Evolutionary conservation across 2,888 invertebrate genomes (phyloP), one percentile per base, ranked within the genome.

Genomic region (Chrysotoxum bicinctum): DNA sequence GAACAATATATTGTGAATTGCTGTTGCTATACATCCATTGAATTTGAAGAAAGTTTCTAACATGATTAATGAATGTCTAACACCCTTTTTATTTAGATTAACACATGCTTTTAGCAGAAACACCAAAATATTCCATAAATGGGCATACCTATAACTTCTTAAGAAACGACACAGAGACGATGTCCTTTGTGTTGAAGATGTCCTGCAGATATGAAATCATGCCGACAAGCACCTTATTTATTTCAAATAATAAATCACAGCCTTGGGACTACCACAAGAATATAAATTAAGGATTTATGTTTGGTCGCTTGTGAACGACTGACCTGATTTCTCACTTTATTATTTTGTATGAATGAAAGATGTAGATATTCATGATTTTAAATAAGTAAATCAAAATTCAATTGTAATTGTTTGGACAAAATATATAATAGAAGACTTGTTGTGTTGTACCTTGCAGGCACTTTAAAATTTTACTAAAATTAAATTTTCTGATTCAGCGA

Each of bases 21-120:
- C 16, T 74, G 58, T 69, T 60, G 19, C 48, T 35, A 12, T 19
- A 40, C 14, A 74, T 37, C 3, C 16, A 9, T 35, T 23, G 14
- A 64, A 35, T 16, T 35, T 40, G 6, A 64, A 35, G 10, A 64
- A 30, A 73, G 40, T 64, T 73, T 40, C 21, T 69, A 74, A 78
- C 74, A 78, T 83, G 83, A 83, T 78, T 74, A 78, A 78, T 83
- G 73, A 74, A 78, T 83, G 78, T 68, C 69, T 69, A 26, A 74
- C 78, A 83, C 19, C 60, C 66, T 68, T 68, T 82, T 77, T 82
- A 78, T 66, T 66, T 50, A 66, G 66, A 66, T 66, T 66, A 66
- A 66, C 66, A 66, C 66, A 50, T 66, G 66, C 66, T 66, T 66
- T 66, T 50, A 66, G n/a, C 48, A 66, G 21, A 50, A 66, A 66